phyloP scores from a whole-genome alignment of 2,888 invertebrate species.

The Sesamia inferens region DNA sequence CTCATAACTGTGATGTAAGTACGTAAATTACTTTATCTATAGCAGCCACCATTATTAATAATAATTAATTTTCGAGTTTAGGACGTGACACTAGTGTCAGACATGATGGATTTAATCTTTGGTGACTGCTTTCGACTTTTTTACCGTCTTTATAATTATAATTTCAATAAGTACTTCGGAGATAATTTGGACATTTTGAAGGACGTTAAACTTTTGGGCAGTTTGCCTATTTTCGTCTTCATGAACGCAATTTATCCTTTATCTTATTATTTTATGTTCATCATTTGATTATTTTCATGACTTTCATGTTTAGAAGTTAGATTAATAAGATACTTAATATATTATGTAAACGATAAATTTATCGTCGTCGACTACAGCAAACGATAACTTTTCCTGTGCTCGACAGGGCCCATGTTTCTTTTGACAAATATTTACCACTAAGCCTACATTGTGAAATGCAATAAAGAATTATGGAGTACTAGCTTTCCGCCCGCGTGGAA shows the following conservation, averaged over 20 bases:
- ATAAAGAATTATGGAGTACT: no score
- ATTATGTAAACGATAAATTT: no score
- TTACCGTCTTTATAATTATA: slow-evolving; percentile 15
- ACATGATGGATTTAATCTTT: slow-evolving; percentile 18
- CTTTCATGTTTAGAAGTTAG: no score
- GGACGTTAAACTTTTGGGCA: slow-evolving; percentile 13
- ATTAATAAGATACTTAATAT: no score
- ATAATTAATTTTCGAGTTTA: slow-evolving; percentile 59
- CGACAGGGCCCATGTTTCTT: no score
- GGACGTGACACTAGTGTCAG: slow-evolving; percentile 26
- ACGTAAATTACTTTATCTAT: slow-evolving; percentile 59
- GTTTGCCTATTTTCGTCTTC: slow-evolving; percentile 1
- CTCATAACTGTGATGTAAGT: slow-evolving; percentile 43
- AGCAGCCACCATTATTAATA: slow-evolving; percentile 61
- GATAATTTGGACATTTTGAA: slow-evolving; percentile 20
- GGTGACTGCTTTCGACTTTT: slow-evolving; percentile 11
- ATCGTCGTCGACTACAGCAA: no score
- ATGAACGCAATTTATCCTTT: neutral
- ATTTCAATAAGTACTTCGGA: slow-evolving; percentile 9
- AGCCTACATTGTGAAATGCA: no score
- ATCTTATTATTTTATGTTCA: neutral
- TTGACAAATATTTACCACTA: no score
- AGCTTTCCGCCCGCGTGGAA: no score
- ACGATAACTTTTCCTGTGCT: no score
- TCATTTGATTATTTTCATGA: no score